Conservation (phyloP, 2,888 invertebrate species). For the Xanthorhoe designata region DNA sequence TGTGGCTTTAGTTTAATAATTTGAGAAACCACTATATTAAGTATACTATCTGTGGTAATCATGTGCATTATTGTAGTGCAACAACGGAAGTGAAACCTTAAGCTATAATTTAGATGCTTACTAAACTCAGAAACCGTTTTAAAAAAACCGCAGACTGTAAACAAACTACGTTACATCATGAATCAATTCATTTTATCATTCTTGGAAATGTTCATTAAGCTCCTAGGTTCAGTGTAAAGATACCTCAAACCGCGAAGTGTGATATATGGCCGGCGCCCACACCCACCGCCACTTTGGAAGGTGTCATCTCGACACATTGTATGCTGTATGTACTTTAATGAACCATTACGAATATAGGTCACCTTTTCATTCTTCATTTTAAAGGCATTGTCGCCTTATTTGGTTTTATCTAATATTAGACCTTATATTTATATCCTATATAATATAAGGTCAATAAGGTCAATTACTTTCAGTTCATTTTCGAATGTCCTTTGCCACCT, state of each 20-base stretch:
- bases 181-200: neutral
- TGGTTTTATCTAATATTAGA: constrained; percentile 13
- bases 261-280: constrained; percentile 69
- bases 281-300: constrained; percentile 49
- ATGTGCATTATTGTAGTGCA: no score
- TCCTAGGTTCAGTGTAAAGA: constrained; percentile 25
- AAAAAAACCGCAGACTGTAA: neutral
- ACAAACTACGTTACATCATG: neutral
- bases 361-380: constrained; percentile 43
- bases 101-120: neutral
- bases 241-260: constrained; percentile 39
- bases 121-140: neutral
- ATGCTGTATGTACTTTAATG: constrained; percentile 51
- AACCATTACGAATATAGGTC: constrained; percentile 56
- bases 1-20: neutral
- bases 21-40: no score
- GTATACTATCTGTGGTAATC: no score
- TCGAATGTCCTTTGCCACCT: neutral
- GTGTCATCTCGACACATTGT: constrained; percentile 52
- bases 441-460: no score
- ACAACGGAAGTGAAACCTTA: no score
- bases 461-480: neutral
- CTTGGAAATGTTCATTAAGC: neutral
- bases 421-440: no score
- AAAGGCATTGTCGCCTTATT: constrained; percentile 28